Evolutionary conservation across 2,797 vertebrate species (phyloP), one percentile per base, ranked within the genome.

Genomic region (Alca torda): DNA sequence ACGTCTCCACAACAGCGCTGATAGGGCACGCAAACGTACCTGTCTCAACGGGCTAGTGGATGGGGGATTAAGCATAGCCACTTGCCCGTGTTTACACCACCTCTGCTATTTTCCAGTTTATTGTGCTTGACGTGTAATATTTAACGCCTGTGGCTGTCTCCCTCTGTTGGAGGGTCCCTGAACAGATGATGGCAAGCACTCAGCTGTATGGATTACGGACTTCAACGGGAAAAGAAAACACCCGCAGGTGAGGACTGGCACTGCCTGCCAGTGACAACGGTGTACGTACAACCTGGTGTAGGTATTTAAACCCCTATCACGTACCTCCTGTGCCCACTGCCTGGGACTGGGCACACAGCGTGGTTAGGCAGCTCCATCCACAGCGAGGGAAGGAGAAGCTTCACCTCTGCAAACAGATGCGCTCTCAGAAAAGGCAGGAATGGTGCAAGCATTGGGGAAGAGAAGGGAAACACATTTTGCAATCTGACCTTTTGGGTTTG

Each of bases 311-410:
- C 30, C 60, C 56, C 70, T 6, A 14, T 5, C 33, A 9, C 19
- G 7, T 4, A 7, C 18, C 48, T 64, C 35, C 61, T 28, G 43
- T 2, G 0, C 10, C 28, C 50, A 9, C 41, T 16, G 57, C 64
- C 46, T 5, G 0, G 2, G 26, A 26, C 12, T 50, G 56, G 83
- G 13, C 12, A 43, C 24, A 1, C 30, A 80, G 37, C 1, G 0
- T 14, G 43, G 15, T 4, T 0, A 39, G 23, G 21, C 84, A 37
- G 50, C 61, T 68, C 70, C 35, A 23, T 23, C 37, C 72, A 41
- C 6, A 14, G 63, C 1, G 0, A 56, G 17, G 16, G 50, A 45
- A n/a, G 48, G 45, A 63, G 45, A 24, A 65, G 16, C 39, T 72
- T 50, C 83, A 67, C 31, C 56, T 68, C 68, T 43, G 84, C 41